These are phyloP conservation scores for Marisa cornuarietis DNA, from an alignment of 1,140 invertebrate genomes.

Conservation along the genomic window DNA sequence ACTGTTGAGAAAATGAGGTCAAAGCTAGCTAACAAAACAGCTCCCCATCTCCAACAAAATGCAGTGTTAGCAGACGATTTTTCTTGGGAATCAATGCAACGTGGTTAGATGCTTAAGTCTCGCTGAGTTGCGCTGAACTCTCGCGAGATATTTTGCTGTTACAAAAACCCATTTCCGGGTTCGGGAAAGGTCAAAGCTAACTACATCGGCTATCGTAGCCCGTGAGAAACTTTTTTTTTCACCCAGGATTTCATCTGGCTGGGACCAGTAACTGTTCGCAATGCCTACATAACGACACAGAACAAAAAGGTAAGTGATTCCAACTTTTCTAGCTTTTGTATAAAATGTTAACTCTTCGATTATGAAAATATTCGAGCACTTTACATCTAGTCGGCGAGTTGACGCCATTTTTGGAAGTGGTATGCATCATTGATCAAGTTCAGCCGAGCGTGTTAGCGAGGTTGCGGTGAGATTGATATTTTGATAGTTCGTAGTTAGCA, in stretches of 20 bases:
- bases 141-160: conserved; percentile 12
- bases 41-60: too few relatives aligned
- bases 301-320: conserved; percentile 2
- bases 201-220: background rate
- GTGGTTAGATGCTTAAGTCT: background rate
- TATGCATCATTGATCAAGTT: conserved; percentile 1
- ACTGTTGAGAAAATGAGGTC: too few relatives aligned
- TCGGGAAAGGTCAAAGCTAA: conserved; percentile 14
- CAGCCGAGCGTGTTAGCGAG: conserved; percentile 10
- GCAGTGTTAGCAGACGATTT: conserved; percentile 14
- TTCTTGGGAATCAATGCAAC: background rate
- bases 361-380: background rate
- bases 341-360: conserved; percentile 1
- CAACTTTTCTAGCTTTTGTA: background rate
- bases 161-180: conserved; percentile 18
- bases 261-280: background rate
- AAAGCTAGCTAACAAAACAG: too few relatives aligned
- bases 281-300: background rate
- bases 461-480: background rate
- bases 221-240: background rate
- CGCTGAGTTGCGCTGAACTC: background rate
- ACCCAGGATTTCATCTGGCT: background rate
- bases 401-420: conserved; percentile 27
- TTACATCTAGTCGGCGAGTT: too few relatives aligned
- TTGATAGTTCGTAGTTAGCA: background rate